phyloP scores from a whole-genome alignment of 1,140 invertebrate species.

The Papilio polyxenes region DNA sequence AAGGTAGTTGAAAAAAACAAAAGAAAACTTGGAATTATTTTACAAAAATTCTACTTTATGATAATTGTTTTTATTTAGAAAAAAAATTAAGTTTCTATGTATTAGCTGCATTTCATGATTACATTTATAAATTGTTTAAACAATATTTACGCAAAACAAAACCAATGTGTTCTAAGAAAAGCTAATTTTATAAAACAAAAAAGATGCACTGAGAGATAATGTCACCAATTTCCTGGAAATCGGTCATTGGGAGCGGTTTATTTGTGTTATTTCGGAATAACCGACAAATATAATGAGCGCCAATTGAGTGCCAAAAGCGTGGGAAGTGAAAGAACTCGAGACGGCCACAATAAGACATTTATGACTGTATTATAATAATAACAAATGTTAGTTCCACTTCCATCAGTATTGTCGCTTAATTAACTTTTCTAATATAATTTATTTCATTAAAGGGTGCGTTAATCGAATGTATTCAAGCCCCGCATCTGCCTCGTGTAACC shows the following conservation, averaged over 20 bases:
- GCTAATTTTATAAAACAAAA: constrained; percentile 31
- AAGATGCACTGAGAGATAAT: constrained; percentile 39
- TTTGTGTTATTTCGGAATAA: constrained; percentile 73
- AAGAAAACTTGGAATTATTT: neutral
- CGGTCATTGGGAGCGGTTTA: constrained; percentile 70
- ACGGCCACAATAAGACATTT: constrained; percentile 6
- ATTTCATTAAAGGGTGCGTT: neutral
- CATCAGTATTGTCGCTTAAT: neutral
- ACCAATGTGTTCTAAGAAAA: neutral
- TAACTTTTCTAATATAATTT: neutral
- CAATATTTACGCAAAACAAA: constrained; percentile 42
- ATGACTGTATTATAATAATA: neutral
- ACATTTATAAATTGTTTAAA: neutral
- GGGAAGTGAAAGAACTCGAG: constrained; percentile 58
- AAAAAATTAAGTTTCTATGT: neutral
- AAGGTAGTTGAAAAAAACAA: neutral
- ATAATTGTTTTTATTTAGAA: neutral
- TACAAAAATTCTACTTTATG: neutral
- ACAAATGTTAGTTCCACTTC: neutral
- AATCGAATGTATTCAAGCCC: neutral
- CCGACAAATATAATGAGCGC: constrained; percentile 64
- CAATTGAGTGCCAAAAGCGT: constrained; percentile 71
- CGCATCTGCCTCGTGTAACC: constrained; percentile 8
- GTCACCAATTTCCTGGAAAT: constrained; percentile 64
- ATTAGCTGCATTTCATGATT: neutral